Conservation (phyloP, 92 coral and sea anemone species). For the Actinostola sp. region DNA sequence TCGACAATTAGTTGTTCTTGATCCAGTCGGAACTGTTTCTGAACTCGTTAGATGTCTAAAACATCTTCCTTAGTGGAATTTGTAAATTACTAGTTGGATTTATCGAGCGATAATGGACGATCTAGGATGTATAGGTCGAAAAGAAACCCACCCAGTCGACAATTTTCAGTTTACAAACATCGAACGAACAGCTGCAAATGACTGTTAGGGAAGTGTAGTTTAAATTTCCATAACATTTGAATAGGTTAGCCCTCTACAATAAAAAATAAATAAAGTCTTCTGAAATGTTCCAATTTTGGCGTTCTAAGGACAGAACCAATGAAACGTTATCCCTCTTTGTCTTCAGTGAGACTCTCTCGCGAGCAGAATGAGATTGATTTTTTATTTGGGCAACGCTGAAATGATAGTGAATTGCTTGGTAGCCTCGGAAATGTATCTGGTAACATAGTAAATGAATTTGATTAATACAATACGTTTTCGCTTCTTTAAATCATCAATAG, state of each 20-base stretch:
- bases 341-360: neutral
- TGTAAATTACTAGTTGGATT: too few species aligned
- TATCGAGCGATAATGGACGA: too few species aligned
- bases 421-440: neutral
- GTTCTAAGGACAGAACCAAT: neutral
- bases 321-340: conserved; percentile 1
- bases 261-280: neutral
- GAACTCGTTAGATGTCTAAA: too few species aligned
- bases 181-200: conserved; percentile 8
- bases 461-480: neutral
- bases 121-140: neutral
- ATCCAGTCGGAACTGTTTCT: too few species aligned
- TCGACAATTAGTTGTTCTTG: too few species aligned
- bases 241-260: neutral
- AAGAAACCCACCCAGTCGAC: conserved; percentile 13
- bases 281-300: conserved; percentile 16
- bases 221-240: conserved; percentile 26
- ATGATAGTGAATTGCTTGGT: neutral
- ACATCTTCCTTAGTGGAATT: too few species aligned
- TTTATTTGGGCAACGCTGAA: neutral
- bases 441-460: neutral
- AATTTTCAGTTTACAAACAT: conserved; percentile 15
- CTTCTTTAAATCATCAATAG: too few species aligned
- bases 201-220: neutral
- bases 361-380: neutral